Percentiles rank a stretch among this genome's conserved stretches.
Conservation (phyloP, 2,888 invertebrate genomes). For the Euphydryas editha region DNA sequence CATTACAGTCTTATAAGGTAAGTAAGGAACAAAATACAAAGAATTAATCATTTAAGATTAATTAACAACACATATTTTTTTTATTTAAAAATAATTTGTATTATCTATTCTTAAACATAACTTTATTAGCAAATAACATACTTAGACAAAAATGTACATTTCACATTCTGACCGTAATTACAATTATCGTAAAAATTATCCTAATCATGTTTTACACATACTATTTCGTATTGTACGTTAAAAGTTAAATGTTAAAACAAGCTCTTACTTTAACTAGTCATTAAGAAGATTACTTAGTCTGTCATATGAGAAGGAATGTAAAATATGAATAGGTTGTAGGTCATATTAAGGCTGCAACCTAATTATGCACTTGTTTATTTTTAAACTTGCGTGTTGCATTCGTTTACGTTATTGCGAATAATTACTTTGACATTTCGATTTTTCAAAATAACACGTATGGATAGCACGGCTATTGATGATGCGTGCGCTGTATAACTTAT, state of each 20-base stretch:
- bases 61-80: too few species aligned
- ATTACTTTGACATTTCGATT: constrained; percentile 52
- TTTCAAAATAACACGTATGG: constrained; percentile 48
- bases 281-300: too few species aligned
- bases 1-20: background rate
- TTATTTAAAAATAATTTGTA: too few species aligned
- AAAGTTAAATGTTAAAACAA: background rate
- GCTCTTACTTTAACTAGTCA: background rate
- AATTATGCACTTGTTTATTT: constrained; percentile 15
- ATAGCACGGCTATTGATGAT: constrained; percentile 42
- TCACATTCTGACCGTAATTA: too few species aligned
- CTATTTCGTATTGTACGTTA: background rate
- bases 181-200: too few species aligned
- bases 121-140: too few species aligned
- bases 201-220: too few species aligned
- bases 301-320: background rate
- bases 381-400: constrained; percentile 16
- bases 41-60: too few species aligned
- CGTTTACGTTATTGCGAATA: constrained; percentile 33
- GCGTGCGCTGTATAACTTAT: constrained; percentile 35
- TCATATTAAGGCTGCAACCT: constrained; percentile 6
- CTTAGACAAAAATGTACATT: too few species aligned
- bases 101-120: too few species aligned
- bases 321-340: constrained; percentile 7
- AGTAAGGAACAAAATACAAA: too few species aligned